Evolutionary conservation across 1,140 invertebrate genomes (phyloP).

Genomic region (Trichoplusia ni): DNA sequence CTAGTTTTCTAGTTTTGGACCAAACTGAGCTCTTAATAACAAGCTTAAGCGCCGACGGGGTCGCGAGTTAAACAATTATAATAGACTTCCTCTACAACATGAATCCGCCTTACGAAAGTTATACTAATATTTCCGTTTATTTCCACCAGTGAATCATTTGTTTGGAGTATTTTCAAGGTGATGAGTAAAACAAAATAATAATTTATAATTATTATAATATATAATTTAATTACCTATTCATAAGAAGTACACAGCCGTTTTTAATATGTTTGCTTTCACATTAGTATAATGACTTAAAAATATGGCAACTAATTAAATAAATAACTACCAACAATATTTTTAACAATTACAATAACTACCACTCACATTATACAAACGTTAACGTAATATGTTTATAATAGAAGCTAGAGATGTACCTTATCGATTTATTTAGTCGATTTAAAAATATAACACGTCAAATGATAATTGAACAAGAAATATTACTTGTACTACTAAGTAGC

Average conservation of each 20-base stretch:
- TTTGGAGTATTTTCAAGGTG: too few species aligned
- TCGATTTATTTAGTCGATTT: too few species aligned
- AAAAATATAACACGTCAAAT: too few species aligned
- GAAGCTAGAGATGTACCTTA: not conserved
- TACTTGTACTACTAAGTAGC: too few species aligned
- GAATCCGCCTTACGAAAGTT: too few species aligned
- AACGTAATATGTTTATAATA: not conserved
- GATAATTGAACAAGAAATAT: too few species aligned
- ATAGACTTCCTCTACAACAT: too few species aligned
- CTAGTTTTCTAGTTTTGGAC: too few species aligned
- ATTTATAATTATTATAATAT: constrained; percentile 26
- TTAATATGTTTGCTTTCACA: constrained; percentile 40
- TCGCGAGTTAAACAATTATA: too few species aligned
- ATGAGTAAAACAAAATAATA: constrained; percentile 6
- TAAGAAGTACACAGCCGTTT: constrained; percentile 77
- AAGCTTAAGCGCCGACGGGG: too few species aligned
- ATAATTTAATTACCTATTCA: constrained; percentile 53
- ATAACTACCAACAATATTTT: constrained; percentile 21
- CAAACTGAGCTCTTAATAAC: not conserved
- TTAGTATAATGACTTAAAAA: not conserved
- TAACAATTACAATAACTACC: constrained; percentile 1
- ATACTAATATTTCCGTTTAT: too few species aligned
- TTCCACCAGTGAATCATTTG: too few species aligned
- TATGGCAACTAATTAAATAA: constrained; percentile 18
- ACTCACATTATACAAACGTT: not conserved